Conservation (phyloP, 2,888 invertebrate genomes). For the Omphaloscelis lunosa region DNA sequence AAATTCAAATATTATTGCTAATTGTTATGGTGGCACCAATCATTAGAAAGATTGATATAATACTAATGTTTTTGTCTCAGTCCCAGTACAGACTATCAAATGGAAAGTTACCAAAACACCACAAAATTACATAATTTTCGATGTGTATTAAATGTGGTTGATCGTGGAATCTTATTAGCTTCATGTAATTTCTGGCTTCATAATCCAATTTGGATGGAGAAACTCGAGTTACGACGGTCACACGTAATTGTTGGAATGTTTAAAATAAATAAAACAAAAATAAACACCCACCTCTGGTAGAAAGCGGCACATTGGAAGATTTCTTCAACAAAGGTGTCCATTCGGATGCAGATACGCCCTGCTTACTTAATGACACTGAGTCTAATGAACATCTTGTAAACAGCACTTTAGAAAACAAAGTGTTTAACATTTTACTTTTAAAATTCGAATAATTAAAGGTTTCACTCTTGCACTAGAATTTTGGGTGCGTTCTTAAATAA, state of each 20-base stretch:
- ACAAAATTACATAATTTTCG: slow-evolving; percentile 21
- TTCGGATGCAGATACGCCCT: slow-evolving; percentile 74
- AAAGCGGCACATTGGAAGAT: slow-evolving; percentile 66
- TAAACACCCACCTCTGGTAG: slow-evolving; percentile 58
- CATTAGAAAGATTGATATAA: slow-evolving; percentile 1
- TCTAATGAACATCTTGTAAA: slow-evolving; percentile 67
- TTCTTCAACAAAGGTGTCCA: slow-evolving; percentile 79
- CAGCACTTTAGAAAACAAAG: slow-evolving; percentile 74
- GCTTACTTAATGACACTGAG: slow-evolving; percentile 72
- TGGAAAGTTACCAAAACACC: slow-evolving; percentile 9
- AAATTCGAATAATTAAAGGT: slow-evolving; percentile 9
- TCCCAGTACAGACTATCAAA: not conserved
- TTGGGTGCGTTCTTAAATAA: not conserved
- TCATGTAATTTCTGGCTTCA: slow-evolving; percentile 29
- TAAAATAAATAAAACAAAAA: slow-evolving; percentile 65
- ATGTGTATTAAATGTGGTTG: slow-evolving; percentile 23
- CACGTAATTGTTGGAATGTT: slow-evolving; percentile 60
- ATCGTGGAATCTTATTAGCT: slow-evolving; percentile 24
- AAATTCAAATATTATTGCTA: not conserved
- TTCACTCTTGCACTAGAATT: slow-evolving; percentile 2
- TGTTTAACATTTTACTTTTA: slow-evolving; percentile 62
- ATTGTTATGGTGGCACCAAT: not conserved
- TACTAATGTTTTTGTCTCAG: not conserved
- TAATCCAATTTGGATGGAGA: slow-evolving; percentile 50
- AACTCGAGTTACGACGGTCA: slow-evolving; percentile 34